Conservation (phyloP, 2,888 invertebrate species). For the Amiota minor region DNA sequence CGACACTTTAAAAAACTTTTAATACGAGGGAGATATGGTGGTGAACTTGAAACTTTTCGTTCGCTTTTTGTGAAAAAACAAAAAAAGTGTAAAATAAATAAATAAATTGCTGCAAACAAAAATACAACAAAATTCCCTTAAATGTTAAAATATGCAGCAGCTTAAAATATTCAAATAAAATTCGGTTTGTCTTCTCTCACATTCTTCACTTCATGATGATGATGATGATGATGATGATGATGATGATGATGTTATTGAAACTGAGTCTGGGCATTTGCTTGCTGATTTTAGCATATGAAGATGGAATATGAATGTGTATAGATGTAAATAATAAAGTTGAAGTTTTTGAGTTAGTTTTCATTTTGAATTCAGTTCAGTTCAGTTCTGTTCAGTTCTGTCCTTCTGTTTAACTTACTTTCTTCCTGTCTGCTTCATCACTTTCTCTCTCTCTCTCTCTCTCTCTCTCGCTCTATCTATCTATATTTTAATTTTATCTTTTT, state of each 20-base stretch:
- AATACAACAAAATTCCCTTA: conserved; percentile 19
- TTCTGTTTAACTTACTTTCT: too few species aligned
- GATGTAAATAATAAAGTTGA: conserved; percentile 8
- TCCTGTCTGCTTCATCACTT: too few species aligned
- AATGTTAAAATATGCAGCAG: conserved; percentile 28
- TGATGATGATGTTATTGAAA: background rate
- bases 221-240: background rate
- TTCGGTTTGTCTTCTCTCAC: background rate
- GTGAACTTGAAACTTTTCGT: conserved; percentile 16
- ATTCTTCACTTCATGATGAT: background rate
- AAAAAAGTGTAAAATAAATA: background rate
- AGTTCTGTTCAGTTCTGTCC: too few species aligned
- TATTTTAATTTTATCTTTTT: too few species aligned
- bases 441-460: too few species aligned
- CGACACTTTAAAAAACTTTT: conserved; percentile 22
- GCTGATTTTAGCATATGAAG: background rate
- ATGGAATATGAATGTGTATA: background rate
- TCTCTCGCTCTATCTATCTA: too few species aligned
- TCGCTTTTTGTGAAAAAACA: background rate
- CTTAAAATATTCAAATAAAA: conserved; percentile 21
- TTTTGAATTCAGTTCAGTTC: too few species aligned
- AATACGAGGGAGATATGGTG: conserved; percentile 7
- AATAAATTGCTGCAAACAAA: conserved; percentile 6
- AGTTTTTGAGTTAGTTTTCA: conserved; percentile 10
- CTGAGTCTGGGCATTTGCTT: background rate